Evolutionary conservation across 2,113 vertebrate genomes (phyloP), one percentile per base, ranked within the genome.

Genomic region (Cephalopterus ornatus): DNA sequence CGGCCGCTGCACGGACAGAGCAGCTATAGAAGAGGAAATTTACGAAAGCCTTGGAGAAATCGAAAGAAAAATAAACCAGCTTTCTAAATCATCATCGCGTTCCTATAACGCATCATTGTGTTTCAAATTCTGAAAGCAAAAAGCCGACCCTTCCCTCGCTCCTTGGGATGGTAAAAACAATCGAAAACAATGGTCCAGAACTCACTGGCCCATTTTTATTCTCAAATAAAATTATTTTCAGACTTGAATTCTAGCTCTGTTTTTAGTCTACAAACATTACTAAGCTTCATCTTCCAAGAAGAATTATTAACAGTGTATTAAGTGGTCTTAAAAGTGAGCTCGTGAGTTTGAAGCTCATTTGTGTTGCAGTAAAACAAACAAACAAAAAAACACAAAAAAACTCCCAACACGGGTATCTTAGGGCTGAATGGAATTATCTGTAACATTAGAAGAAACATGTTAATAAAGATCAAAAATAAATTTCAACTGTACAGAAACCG

Each of bases 21-120:
- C 53, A 33, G 46, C 32, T 4, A 0, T 37, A 0, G 52, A 5
- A 8, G 35, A 11, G 10, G 4, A 10, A 56, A 27, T 2, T 2
- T 3, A 30, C 20, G 1, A 9, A 17, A 73, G 27, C 3, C 39
- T 20, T 1, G n/a, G 44, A 53, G 35, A 52, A 55, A 78, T 12
- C 2, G 33, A 27, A 77, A 68, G 24, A 27, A 55, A 91, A 95
- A 28, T 4, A 56, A 92, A 65, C 17, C 20, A 11, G 22, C 65
- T 82, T 73, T 67, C 61, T 35, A 20, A 73, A 17, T 32, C 41
- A 33, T 7, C 59, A 3, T 33, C 50, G 2, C 66, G 5, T n/a
- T 75, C 53, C 37, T 55, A 3, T 15, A 30, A 18, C 32, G 8
- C 26, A 30, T 47, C 26, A 71, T 66, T 35, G 10, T 19, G n/a